These are phyloP conservation scores for Cyprinus carpio DNA, from an alignment of 2,113 vertebrate species.

Conservation along the genomic window DNA sequence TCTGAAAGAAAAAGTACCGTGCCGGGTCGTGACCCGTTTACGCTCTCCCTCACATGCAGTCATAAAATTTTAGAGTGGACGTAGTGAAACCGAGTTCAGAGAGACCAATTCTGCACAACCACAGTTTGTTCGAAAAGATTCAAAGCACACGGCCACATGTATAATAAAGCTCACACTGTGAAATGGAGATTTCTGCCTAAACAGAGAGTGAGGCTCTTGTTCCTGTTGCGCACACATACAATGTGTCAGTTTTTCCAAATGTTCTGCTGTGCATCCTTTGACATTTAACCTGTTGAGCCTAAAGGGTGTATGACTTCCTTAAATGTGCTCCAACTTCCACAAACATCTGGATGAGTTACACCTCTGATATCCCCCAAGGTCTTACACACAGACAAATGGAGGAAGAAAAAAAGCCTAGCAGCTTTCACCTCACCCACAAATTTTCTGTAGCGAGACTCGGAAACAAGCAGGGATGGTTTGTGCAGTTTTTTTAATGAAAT, in stretches of 20 bases:
- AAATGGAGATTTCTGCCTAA: conserved; percentile 20
- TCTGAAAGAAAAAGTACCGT: conserved; percentile 29
- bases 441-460: neutral
- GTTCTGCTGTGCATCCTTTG: conserved; percentile 66
- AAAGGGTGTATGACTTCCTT: conserved; percentile 71
- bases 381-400: conserved; percentile 46
- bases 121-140: conserved; percentile 36
- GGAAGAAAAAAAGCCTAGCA: conserved; percentile 7
- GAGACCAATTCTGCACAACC: conserved; percentile 37
- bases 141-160: neutral
- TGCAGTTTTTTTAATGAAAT: conserved; percentile 8
- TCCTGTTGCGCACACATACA: neutral
- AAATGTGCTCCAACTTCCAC: conserved; percentile 53
- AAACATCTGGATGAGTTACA: conserved; percentile 57
- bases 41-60: conserved; percentile 37
- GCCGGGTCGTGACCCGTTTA: conserved; percentile 34
- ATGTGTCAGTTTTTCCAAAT: conserved; percentile 19
- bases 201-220: neutral
- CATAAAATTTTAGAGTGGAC: conserved; percentile 45
- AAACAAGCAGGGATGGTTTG: conserved; percentile 6
- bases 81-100: conserved; percentile 37
- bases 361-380: conserved; percentile 43
- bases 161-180: conserved; percentile 39
- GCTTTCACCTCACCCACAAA: conserved; percentile 12
- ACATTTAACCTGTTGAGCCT: conserved; percentile 71